Base-by-base conservation (phyloP, 2,888 invertebrate species). In the Caenorhabditis macrosperma region DNA sequence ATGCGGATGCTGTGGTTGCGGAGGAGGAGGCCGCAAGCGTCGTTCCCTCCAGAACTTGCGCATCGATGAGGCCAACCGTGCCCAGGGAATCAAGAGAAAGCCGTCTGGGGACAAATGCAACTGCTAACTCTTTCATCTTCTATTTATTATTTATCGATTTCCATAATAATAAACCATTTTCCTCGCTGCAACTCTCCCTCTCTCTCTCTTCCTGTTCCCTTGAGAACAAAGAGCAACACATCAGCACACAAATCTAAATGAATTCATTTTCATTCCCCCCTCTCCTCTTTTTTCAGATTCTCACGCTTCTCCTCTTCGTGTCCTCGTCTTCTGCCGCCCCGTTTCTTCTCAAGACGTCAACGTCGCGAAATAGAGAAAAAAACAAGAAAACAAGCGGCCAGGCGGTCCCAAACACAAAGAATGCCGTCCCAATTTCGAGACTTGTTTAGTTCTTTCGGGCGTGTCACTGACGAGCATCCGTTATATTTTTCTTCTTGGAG, bases 1-100 rank as follows among this genome's bases (percentile, higher is more conserved):
- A 59, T 66, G 64, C n/a, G 64, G 57, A 59, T 64, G 54, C 15
- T 72, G 54, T 30, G 59, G 50, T 50, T 61, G 59, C 46, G 50
- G 50, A 55, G 57, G 50, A 33, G 76, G 33, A 30, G 71, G 76
- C 28, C 76, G 76, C 24, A 76, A 77, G 44, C 69, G 76, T 67
- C 66, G 76, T 48, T 64, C 76, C 59, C 80, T 81, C 44, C 80
- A 76, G 57, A 76, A 81, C 35, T 64, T 81, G 15, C 59, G 63
- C 20, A 69, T 81, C 55, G 68, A 69, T 59, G 50, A 72, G 9
- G 81, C 78, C 44, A 78, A 78, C 33, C 66, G 63, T 24, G 55
- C 52, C 15, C 44, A 63, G 35, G 52, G 71, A 54, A 71, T 71
- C 61, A 60, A 54, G 33, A 60, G 61, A 61, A 60, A 35, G 22